phyloP scores from a whole-genome alignment of 2,113 vertebrate species.

The Bagarius yarrelli region DNA sequence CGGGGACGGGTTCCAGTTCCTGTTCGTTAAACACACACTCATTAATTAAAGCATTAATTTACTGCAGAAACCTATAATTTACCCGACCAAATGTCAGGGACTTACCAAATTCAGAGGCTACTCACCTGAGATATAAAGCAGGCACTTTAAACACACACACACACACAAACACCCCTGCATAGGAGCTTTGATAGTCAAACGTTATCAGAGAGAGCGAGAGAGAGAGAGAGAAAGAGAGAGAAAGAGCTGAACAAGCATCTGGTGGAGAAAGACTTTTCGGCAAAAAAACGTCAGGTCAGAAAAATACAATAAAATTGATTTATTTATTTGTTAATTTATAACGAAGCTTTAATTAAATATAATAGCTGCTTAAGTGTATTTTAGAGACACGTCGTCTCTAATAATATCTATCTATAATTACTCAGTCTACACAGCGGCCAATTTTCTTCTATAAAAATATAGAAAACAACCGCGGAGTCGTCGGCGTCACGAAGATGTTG shows the following conservation, averaged over 20 bases:
- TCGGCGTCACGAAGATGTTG: no score
- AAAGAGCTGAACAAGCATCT: not conserved
- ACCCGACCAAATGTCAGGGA: slow-evolving; percentile 35
- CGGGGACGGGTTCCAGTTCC: slow-evolving; percentile 8
- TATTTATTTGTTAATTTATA: not conserved
- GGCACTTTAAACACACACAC: not conserved
- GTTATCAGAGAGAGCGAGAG: not conserved
- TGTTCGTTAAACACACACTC: not conserved
- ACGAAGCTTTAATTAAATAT: no score
- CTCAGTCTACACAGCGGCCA: no score
- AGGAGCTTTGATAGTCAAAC: not conserved
- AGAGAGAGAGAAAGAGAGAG: not conserved
- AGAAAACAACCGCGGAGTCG: no score
- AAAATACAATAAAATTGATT: not conserved
- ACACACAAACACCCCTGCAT: not conserved
- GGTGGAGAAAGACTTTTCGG: not conserved
- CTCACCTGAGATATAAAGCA: slow-evolving; percentile 13
- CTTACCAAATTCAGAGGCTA: slow-evolving; percentile 21
- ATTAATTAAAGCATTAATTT: slow-evolving; percentile 13
- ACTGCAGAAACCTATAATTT: slow-evolving; percentile 22
- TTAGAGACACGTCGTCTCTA: no score
- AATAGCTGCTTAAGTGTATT: no score
- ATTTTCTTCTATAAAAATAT: no score
- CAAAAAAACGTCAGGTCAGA: slow-evolving; percentile 7
- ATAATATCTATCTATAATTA: no score